Evolutionary conservation across 2,797 vertebrate genomes (phyloP), one percentile per base, ranked within the genome.

Genomic region (Pygocentrus nattereri): DNA sequence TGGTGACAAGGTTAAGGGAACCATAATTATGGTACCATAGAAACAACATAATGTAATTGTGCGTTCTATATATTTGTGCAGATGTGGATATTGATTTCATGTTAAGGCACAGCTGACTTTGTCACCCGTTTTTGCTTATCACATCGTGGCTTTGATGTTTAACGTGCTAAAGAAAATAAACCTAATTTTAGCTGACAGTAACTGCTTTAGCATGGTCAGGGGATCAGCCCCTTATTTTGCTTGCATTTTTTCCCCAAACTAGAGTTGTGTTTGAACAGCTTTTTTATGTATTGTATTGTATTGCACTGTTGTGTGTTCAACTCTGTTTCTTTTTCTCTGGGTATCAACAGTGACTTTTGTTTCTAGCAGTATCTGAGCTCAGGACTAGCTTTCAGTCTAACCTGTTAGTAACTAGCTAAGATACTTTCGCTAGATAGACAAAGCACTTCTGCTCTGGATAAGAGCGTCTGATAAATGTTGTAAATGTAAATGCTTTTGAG

Each of bases 21-120:
- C 58, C 81, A 74, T 76, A 80, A 81, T 83, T 75, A 78, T 84
- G 71, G 64, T 47, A 34, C 74, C 8, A 41, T 73, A 80, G 79
- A 85, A 84, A 82, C 70, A 34, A 64, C 5, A 69, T 54, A 15
- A 62, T 59, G 58, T 21, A 74, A 15, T 69, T 78, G 54, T 75
- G 65, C 58, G 78, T 69, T 25, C 47, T 4, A 47, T 65, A 75
- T 76, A 76, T 78, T 68, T 58, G 65, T 67, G 74, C 41, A 74
- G 74, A 85, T 78, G 41, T 71, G 52, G 23, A 19, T 52, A 80
- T 82, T 78, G 76, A 84, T 82, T 75, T 34, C 31, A 38, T 1
- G 52, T 79, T 74, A 44, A 44, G 10, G 2, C 41, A 41, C 74
- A 69, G 61, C 58, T 54, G 64, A n/a, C n/a, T 21, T 62, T 50